Base-by-base conservation (phyloP, 2,797 vertebrate species). In the Acridotheres tristis region DNA sequence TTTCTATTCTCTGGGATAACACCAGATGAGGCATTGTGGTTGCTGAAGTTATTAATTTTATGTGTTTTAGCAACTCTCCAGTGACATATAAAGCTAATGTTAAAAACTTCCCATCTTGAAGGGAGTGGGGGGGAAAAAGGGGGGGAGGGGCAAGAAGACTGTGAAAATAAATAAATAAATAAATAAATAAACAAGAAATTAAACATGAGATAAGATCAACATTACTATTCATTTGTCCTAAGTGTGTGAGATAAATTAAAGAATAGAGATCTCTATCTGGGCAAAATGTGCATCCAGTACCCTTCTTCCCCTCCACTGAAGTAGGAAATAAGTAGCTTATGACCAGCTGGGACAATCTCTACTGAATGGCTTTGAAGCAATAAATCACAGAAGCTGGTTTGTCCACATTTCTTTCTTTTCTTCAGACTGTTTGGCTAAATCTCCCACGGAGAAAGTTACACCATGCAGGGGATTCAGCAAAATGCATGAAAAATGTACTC, bases 331-430 rank as follows among this genome's bases (percentile, higher is more conserved):
- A 95, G 96, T 92, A 85, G 89, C 68, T 91, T 96, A 82, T 90
- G 92, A 89, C 93, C 94, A 96, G 93, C 48, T 85, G 93, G 87
- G 97, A 95, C 97, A 98, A 97, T 88, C 87, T 96, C 82, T 97
- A 90, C 71, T 97, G 94, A 97, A 93, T 95, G 89, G 95, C 96
- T 97, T 94, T 95, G 74, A 94, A 93, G 96, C 90, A 96, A 96
- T 97, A 97, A 97, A 97, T 97, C 94, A 96, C 51, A 83, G 89
- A 93, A 98, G 96, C 98, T 97, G 97, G 98, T 98, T 98, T 96
- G 95, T 96, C 97, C 96, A 93, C 98, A 98, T 98, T 98, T 97
- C 96, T 98, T 96, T 95, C 91, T 96, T 98, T 97, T 97, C 97
- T 96, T 97, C 94, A 83, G 66, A 66, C 63, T 82, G 96, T 94